A percentile compares a stretch with the other conserved stretches of the same genome.
Conservation (phyloP, 2,113 vertebrate species). For the Otis tarda region DNA sequence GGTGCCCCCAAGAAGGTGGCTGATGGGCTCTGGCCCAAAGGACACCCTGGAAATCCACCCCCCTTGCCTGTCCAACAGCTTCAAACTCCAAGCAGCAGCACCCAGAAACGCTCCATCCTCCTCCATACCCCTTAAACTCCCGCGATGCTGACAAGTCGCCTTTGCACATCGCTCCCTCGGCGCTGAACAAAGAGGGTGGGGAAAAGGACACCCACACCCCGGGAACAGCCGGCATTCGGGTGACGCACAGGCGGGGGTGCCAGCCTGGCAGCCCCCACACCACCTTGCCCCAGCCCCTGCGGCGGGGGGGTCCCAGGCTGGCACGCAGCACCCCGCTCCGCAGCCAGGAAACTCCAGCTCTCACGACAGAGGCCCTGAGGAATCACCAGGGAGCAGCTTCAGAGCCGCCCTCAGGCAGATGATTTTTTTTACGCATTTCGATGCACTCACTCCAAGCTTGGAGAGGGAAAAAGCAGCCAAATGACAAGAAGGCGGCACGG, state of each 20-base stretch:
- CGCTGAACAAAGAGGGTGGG: accelerated
- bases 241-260: accelerated
- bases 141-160: accelerated
- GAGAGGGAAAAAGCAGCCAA: not conserved
- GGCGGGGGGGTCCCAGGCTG: not conserved
- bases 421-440: not conserved
- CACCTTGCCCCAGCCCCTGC: accelerated
- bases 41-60: not conserved
- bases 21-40: not conserved
- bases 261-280: not conserved
- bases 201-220: not conserved
- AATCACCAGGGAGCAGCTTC: not conserved
- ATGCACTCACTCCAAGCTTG: not conserved
- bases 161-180: accelerated
- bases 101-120: not conserved
- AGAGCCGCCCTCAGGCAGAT: not conserved
- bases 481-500: accelerated
- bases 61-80: not conserved
- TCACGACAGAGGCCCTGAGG: not conserved
- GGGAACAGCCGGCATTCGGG: accelerated
- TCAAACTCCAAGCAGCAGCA: not conserved
- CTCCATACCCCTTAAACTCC: not conserved
- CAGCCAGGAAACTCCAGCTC: not conserved
- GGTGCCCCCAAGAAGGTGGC: not conserved
- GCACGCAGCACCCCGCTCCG: not conserved